A percentile compares a stretch with the other conserved stretches of the same genome.
Evolutionary conservation across 2,113 vertebrate species (phyloP).

Genomic region (Andinoacara biseriatus): DNA sequence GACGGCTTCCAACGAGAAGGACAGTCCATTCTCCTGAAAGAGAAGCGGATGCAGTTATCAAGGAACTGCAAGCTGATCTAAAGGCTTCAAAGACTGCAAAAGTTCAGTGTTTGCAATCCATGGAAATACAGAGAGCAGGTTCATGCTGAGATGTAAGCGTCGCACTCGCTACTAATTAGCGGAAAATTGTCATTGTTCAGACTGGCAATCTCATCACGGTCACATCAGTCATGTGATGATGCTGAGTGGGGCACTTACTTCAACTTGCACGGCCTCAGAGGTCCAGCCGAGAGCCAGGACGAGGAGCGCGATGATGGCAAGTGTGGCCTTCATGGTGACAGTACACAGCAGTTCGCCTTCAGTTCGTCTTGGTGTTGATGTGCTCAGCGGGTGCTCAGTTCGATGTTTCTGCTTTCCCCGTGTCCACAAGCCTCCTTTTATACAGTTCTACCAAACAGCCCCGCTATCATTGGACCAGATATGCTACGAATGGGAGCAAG

Average conservation of each 20-base stretch:
- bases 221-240: neutral
- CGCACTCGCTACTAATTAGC: neutral
- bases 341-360: conserved; percentile 13
- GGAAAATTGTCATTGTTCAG: neutral
- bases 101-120: neutral
- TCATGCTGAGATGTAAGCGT: neutral
- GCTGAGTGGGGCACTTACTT: conserved; percentile 66
- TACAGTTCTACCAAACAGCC: conserved; percentile 13
- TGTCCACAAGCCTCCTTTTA: conserved; percentile 65
- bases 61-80: neutral
- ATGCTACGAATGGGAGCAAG: conserved; percentile 36
- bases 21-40: conserved; percentile 82
- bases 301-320: conserved; percentile 57
- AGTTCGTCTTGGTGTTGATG: conserved; percentile 19
- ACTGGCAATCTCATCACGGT: neutral
- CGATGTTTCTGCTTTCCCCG: conserved; percentile 46
- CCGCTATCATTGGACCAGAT: conserved; percentile 42
- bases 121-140: too few species aligned
- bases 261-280: conserved; percentile 73
- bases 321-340: conserved; percentile 73
- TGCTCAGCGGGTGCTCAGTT: conserved; percentile 42
- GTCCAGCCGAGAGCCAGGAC: conserved; percentile 63
- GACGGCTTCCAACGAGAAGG: conserved; percentile 83
- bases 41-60: neutral
- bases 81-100: neutral